Evolutionary conservation across 2,888 invertebrate species (phyloP).

Genomic region (Orthosia cruda): DNA sequence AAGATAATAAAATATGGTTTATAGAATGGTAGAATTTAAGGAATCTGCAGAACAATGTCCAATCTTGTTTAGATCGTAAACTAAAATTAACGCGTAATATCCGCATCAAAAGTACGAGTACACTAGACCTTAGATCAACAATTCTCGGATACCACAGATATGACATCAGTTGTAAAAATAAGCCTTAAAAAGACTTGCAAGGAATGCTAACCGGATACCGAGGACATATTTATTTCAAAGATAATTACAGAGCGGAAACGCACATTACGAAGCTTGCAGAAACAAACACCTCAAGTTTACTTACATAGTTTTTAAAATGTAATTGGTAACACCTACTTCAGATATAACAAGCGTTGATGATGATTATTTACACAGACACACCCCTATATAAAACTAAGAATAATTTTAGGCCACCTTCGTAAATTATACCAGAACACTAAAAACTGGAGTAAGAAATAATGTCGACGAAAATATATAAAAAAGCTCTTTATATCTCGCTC

Average conservation of each 20-base stretch:
- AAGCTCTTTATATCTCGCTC: slow-evolving; percentile 57
- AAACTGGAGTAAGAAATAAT: slow-evolving; percentile 35
- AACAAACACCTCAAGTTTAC: not conserved
- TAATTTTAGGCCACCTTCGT: not conserved
- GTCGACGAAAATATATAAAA: slow-evolving; percentile 37
- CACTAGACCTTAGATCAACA: slow-evolving; percentile 62
- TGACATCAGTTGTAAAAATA: slow-evolving; percentile 67
- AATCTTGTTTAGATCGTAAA: slow-evolving; percentile 78
- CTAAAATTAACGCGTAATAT: slow-evolving; percentile 65
- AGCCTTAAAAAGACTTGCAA: slow-evolving; percentile 23
- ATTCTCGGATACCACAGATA: slow-evolving; percentile 61
- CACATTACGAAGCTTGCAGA: not conserved
- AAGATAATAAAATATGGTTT: slow-evolving; percentile 79
- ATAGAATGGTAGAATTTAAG: slow-evolving; percentile 75
- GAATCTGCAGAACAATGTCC: slow-evolving; percentile 72
- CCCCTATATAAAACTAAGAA: not conserved
- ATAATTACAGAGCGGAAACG: slow-evolving; percentile 13
- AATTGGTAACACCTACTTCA: not conserved
- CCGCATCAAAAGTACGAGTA: slow-evolving; percentile 65
- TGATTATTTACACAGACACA: not conserved
- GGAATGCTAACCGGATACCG: slow-evolving; percentile 30
- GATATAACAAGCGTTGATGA: not conserved
- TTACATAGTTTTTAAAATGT: not conserved
- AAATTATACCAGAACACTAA: slow-evolving; percentile 38
- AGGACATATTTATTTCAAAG: not conserved